Evolutionary conservation across 2,888 invertebrate species (phyloP), one percentile per base, ranked within the genome.

Genomic region (Eutolmus rufibarbis): DNA sequence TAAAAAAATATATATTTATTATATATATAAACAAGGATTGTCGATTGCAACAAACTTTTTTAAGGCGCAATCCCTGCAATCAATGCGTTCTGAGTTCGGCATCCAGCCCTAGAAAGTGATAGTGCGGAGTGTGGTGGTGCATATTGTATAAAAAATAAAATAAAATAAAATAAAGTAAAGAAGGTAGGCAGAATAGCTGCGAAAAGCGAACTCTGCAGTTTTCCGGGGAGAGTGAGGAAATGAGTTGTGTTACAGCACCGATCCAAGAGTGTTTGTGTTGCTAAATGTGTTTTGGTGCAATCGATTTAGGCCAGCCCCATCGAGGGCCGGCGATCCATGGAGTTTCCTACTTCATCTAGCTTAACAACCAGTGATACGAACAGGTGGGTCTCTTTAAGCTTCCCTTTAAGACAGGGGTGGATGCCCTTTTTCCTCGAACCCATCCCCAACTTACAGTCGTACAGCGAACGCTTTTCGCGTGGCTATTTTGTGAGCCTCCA

Each of bases 241-340:
- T 84, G 84, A 84, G 84, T 51, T n/a, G 51, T 84, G 66, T 84
- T 84, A 66, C 84, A 84, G 74, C 84, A 66, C 40, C 66, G n/a
- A 31, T 34, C 66, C 23, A 16, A 57, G 74, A 81, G 82, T 82
- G 74, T 86, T 84, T 87, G 87, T 86, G 82, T 57, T 87, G 77
- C 87, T 92, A 92, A 92, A 92, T 92, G 92, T 91, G 92, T 92
- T 92, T 92, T 91, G 90, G 91, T 91, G 90, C 90, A 90, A 90
- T 89, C 90, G 90, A 91, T 90, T 90, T 90, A 90, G 91, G 92
- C 92, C 92, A 91, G 92, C 92, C 92, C 92, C 91, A 90, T 90
- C 90, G 91, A 92, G 92, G 92, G 92, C 92, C 92, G 92, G 92
- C 92, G 91, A 91, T 91, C 91, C 92, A 92, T 92, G 92, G 92